Evolutionary conservation across 2,888 invertebrate genomes (phyloP), one percentile per base, ranked within the genome.

Genomic region (Drosophila mayaguana): DNA sequence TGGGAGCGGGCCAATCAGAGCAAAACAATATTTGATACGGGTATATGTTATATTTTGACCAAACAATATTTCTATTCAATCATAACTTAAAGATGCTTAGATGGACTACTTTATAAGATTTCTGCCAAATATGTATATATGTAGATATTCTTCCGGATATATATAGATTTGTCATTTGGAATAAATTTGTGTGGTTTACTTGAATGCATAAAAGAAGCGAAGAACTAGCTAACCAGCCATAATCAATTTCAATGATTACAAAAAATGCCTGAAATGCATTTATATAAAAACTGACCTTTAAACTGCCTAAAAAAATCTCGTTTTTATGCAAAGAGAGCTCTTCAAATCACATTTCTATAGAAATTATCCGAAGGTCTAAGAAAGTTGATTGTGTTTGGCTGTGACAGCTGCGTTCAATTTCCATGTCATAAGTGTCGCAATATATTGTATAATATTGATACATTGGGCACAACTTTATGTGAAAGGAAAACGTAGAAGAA

Each of bases 381-480:
- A 28, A 42, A 53, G 36, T 45, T 45, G 0, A 20, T 43, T 34
- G 50, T 32, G 32, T 14, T 50, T 32, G 48, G 28, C 18, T 18
- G 57, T 48, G 28, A 55, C 76, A 77, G 66, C 63, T 78, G 77
- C 32, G 70, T 50, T 66, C 50, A 6, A 50, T 34, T 50, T 62
- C 32, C 36, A 56, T 43, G 48, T 25, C 28, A 18, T 53, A 61
- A 53, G 22, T 55, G 61, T 22, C 68, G 22, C 53, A 38, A 63
- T 25, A 36, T 75, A 32, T 75, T 80, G 51, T 53, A 36, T 61
- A 42, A 62, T 57, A 63, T 48, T 32, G 7, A 38, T 34, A 34
- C 48, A 50, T 79, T 43, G 28, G 46, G 25, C 18, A 18, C 25
- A 28, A 68, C 28, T 12, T 50, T 50, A 32, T 56, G 45, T 56